phyloP scores from a whole-genome alignment of 2,797 vertebrate species.

The Takifugu ocellatus region DNA sequence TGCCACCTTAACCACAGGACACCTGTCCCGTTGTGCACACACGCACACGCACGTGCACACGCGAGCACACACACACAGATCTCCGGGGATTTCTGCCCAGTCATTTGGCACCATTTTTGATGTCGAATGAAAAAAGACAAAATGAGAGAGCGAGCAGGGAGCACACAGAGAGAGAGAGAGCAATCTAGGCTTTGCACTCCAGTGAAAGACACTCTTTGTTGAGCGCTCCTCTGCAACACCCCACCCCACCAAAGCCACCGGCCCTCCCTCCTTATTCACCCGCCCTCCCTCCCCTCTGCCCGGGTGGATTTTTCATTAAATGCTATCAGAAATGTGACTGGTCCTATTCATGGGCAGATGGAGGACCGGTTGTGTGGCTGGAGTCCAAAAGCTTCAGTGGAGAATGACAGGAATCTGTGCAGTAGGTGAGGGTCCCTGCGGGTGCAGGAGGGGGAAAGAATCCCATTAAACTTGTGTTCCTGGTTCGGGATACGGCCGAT shows the following conservation, averaged over 20 bases:
- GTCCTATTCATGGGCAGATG: constrained; percentile 66
- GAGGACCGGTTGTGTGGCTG: constrained; percentile 48
- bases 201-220: constrained; percentile 75
- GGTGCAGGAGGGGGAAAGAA: constrained; percentile 2
- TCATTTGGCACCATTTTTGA: constrained; percentile 69
- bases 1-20: constrained; percentile 52
- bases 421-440: constrained; percentile 33
- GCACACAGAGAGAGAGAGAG: constrained; percentile 33
- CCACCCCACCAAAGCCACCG: background rate
- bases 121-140: constrained; percentile 64
- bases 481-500: constrained; percentile 6
- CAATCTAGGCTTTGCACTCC: constrained; percentile 63
- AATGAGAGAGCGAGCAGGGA: constrained; percentile 49
- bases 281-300: constrained; percentile 40
- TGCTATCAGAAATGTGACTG: constrained; percentile 72
- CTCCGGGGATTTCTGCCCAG: constrained; percentile 57
- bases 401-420: constrained; percentile 65
- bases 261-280: constrained; percentile 27
- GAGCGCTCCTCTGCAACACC: constrained; percentile 49
- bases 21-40: constrained; percentile 66
- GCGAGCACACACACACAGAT: constrained; percentile 16
- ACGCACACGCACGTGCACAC: background rate
- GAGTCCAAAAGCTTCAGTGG: constrained; percentile 53
- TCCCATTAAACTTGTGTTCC: background rate
- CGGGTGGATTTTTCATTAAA: constrained; percentile 73